Percentiles rank a stretch among this genome's conserved stretches.
Evolutionary conservation across 2,113 vertebrate species (phyloP).

Genomic region (Leptosomus discolor): DNA sequence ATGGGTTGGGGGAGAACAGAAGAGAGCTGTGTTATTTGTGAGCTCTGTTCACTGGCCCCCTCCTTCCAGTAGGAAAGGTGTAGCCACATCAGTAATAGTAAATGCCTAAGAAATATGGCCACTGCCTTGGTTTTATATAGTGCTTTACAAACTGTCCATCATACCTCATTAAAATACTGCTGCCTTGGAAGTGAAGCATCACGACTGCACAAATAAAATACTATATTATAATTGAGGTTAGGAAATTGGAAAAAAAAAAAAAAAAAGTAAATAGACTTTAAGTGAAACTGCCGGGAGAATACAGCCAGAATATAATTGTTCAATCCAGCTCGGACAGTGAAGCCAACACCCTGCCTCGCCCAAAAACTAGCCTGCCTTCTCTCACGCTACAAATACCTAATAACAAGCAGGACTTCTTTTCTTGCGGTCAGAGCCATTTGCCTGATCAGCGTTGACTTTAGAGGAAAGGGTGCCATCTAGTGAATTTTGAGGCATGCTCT

Average conservation of each 20-base stretch:
- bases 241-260: background rate
- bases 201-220: background rate
- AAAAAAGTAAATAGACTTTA: background rate
- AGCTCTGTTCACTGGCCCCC: background rate
- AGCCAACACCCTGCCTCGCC: background rate
- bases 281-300: background rate
- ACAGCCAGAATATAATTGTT: background rate
- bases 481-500: background rate
- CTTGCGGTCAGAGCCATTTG: fast-evolving
- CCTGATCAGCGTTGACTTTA: background rate
- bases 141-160: background rate
- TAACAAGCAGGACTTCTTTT: background rate
- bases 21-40: background rate
- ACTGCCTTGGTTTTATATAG: background rate
- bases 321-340: background rate
- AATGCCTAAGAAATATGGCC: background rate
- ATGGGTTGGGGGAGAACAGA: background rate
- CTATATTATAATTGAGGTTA: background rate
- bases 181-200: background rate
- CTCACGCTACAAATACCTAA: background rate
- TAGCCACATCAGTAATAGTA: background rate
- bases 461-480: slow-evolving; percentile 34
- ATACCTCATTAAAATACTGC: background rate
- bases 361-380: background rate
- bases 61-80: background rate